Percentiles rank a stretch among this genome's conserved stretches.
Evolutionary conservation across 2,113 vertebrate species (phyloP).

Genomic region (Xenopus laevis): DNA sequence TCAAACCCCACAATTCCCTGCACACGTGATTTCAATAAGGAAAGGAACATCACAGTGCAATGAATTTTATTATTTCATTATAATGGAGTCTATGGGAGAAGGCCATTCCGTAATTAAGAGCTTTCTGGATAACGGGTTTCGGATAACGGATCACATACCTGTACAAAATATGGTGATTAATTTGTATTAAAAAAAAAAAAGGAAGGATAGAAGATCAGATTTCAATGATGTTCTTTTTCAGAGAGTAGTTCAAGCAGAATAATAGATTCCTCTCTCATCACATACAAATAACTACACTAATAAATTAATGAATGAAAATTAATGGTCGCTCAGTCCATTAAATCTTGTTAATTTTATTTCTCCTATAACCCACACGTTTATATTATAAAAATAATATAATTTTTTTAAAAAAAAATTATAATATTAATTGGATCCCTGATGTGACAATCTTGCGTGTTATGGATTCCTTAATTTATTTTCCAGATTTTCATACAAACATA

Average conservation of each 20-base stretch:
- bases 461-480: slow-evolving; percentile 54
- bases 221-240: slow-evolving; percentile 56
- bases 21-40: no score
- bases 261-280: slow-evolving; percentile 49
- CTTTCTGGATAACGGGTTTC: no score
- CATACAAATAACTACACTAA: slow-evolving; percentile 58
- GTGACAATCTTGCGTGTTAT: slow-evolving; percentile 53
- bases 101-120: no score
- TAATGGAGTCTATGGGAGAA: no score
- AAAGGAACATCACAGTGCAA: no score
- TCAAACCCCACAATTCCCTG: no score
- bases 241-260: slow-evolving; percentile 52
- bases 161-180: slow-evolving; percentile 51
- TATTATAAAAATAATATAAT: slow-evolving; percentile 68
- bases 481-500: slow-evolving; percentile 50
- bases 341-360: slow-evolving; percentile 70
- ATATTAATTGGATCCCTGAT: slow-evolving; percentile 66
- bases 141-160: no score
- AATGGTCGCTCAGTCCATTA: slow-evolving; percentile 66
- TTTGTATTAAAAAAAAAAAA: background rate
- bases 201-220: slow-evolving; percentile 50
- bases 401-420: slow-evolving; percentile 53
- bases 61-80: no score
- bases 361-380: slow-evolving; percentile 59
- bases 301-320: slow-evolving; percentile 70